Base-by-base conservation (phyloP, 2,888 invertebrate genomes). In the Aspidiotus rigidus region DNA sequence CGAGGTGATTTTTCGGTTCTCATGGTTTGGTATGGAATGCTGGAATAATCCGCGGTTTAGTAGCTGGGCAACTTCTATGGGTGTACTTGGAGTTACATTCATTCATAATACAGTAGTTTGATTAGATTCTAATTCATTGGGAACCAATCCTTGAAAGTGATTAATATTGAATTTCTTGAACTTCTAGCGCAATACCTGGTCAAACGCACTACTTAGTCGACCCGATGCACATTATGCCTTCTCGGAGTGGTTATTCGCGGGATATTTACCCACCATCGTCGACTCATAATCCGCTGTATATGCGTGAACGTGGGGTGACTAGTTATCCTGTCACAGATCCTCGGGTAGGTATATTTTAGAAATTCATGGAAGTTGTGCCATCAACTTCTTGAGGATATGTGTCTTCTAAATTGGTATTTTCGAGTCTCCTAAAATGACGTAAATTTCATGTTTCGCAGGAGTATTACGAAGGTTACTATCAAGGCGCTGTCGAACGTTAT, bases 231-330 rank as follows among this genome's bases (percentile, higher is more conserved):
- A 41, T 44, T 39, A 62, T 64, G 17, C 49, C 49, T 39, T 11
- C 57, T 16, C 40, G 71, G 13, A 57, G 72, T 64, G 63, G 69
- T 16, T 55, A 70, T 71, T 71, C 42, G 44, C 79, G 80, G 75
- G 81, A 87, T 77, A 77, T 72, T 17, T 71, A 73, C 17, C 72
- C 73, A 40, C 73, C 73, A 6, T 91, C 91, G 76, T 91, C 91
- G 79, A 91, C 91, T 79, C 90, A 91, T 80, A 90, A 76, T 9
- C 88, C 89, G 78, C 89, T 90, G 76, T 92, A 91, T 85, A 86
- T 92, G 77, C 87, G 90, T 82, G 91, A 92, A 82, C 86, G 91
- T 82, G 87, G 91, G 83, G 89, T 92, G 88, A 90, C 90, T 83
- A 88, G 89, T 83, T 72, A 71, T n/a, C 11, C 67, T 2, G 60